Base-by-base conservation (phyloP, 2,888 invertebrate species). In the Pantelozetes paolii region DNA sequence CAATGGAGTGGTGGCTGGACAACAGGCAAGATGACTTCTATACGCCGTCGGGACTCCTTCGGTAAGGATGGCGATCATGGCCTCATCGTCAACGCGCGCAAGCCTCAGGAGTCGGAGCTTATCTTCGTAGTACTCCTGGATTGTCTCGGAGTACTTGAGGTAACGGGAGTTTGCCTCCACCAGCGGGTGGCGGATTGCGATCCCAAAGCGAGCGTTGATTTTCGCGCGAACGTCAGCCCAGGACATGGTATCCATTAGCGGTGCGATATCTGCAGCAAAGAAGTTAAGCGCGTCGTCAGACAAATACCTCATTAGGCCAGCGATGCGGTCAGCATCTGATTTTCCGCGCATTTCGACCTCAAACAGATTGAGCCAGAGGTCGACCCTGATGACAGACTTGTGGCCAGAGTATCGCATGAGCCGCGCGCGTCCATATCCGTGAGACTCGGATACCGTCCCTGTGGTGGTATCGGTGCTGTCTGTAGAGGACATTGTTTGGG, bases 131-230 rank as follows among this genome's bases (percentile, higher is more conserved):
- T 72, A 72, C 28, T 11, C 11, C 20, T 36, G 36, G 0, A 72
- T 32, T 1, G 20, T 45, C 1, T 72, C 72, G 8, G 36, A 11
- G 23, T 1, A 30, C 6, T 36, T 54, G 20, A 72, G 26, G 15
- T 15, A 26, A 3, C 72, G 32, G 8, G 23, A n/a, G 3, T 72
- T 26, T 9, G 72, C 72, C 20, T 72, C 57, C 0, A 72, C 32
- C 0, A 72, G n/a, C 6, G 72, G 72, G 26, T 42, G 28, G 1
- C 13, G 5, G 1, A 59, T 18, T 2, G 40, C 20, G 1, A 18
- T 32, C 2, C 72, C 72, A n/a, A 72, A 72, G 32, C 72, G 72
- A 5, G 32, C 36, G 9, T 18, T 72, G 23, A 72, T n/a, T 9
- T 6, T 23, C 1, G 6, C 28, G 30, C 30, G 2, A 15, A 18